Evolutionary conservation across 2,113 vertebrate species (phyloP), one percentile per base, ranked within the genome.

Genomic region (Sphaerodactylus townsendi): DNA sequence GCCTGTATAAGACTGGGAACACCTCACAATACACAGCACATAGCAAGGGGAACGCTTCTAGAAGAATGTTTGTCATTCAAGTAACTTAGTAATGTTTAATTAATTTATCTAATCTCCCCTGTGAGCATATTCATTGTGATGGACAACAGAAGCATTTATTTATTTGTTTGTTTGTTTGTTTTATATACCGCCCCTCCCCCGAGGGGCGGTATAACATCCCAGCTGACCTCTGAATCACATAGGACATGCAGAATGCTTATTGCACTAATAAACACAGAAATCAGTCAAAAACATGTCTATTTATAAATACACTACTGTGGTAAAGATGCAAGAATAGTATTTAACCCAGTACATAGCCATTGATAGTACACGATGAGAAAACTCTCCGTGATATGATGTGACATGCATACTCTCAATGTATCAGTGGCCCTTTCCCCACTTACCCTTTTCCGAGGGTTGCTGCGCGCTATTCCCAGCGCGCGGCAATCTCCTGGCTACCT

Each of bases 201-300:
- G n/a, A n/a, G n/a, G n/a, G n/a, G n/a, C n/a, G n/a, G n/a, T n/a
- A 39, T 1, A 30, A 41, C 14, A 71, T 0, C 0, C 44, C 53
- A 21, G 13, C 70, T 48, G 76, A 9, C 69, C 28, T 81, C 15
- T 37, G 56, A 37, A 59, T 17, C 37, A 25, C 1, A 14, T 7
- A 35, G 30, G n/a, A 28, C 10, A 10, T 14, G 39, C n/a, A 83
- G 39, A 21, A 76, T 25, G 35, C 4, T n/a, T 25, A 30, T 76
- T 76, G 10, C 50, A 50, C 19, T 76, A 53, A 56, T 35, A 35
- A 46, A 65, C 66, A 69, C 37, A 65, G 9, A 65, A 28, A n/a
- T 44, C 19, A 44, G n/a, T 6, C 11, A 65, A n/a, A 79, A n/a
- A n/a, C n/a, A 79, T 17, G 10, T 59, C 21, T 56, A 21, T 56